Evolutionary conservation across 2,113 vertebrate species (phyloP).

Genomic region (Serinus canaria): DNA sequence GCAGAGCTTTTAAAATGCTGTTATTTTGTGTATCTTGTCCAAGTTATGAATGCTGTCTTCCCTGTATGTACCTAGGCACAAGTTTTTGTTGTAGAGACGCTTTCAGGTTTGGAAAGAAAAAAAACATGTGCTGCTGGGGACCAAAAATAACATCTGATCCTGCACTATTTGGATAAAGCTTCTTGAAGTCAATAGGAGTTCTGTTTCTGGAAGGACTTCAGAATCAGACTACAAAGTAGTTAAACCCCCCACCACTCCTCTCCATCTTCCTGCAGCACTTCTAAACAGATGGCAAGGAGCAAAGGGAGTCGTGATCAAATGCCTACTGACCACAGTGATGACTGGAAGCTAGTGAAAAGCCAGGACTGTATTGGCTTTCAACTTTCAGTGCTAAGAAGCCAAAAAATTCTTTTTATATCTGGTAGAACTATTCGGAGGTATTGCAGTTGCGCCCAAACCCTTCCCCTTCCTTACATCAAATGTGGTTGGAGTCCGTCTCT

Average conservation of each 20-base stretch:
- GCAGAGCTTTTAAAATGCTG: neutral
- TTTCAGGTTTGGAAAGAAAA: neutral
- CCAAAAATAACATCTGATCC: neutral
- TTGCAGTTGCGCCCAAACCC: neutral
- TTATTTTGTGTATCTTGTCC: neutral
- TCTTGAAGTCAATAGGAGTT: conserved; percentile 8
- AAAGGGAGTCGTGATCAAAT: neutral
- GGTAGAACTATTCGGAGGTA: neutral
- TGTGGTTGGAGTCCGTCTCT: neutral
- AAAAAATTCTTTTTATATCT: neutral
- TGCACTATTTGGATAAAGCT: neutral
- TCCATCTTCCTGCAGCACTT: neutral
- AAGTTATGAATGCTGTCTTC: neutral
- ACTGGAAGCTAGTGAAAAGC: neutral
- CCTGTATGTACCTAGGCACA: neutral
- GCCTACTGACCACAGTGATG: neutral
- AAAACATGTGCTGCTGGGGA: neutral
- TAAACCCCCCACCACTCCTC: neutral
- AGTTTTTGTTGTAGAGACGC: neutral
- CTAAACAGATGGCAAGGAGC: neutral
- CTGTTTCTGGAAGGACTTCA: neutral
- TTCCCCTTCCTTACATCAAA: neutral
- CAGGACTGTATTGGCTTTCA: neutral
- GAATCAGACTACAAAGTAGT: neutral
- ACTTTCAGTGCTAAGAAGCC: neutral